phyloP scores from a whole-genome alignment of 2,113 vertebrate genomes.

The Sorex araneus region DNA sequence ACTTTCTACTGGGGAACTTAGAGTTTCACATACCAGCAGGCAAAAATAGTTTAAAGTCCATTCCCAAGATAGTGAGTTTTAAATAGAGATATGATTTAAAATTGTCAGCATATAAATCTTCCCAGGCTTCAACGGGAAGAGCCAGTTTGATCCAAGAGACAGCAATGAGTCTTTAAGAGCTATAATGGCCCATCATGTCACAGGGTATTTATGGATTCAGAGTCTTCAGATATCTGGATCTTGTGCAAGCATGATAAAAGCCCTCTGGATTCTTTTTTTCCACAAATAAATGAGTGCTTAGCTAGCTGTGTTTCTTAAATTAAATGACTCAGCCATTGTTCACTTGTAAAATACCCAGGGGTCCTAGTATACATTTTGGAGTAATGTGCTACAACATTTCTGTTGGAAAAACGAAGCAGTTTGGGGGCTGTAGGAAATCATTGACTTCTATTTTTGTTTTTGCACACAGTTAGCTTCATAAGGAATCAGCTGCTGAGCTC shows the following conservation, averaged over 20 bases:
- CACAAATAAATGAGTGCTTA: conserved; percentile 79
- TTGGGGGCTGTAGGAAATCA: conserved; percentile 72
- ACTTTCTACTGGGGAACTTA: conserved; percentile 38
- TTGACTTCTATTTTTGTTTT: conserved; percentile 74
- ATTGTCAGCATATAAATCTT: conserved; percentile 75
- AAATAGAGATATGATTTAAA: conserved; percentile 77
- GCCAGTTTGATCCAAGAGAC: conserved; percentile 75
- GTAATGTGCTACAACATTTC: conserved; percentile 74
- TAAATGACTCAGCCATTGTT: conserved; percentile 79
- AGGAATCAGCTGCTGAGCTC: conserved; percentile 63
- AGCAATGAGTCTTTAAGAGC: conserved; percentile 77
- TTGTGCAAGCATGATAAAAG: conserved; percentile 79
- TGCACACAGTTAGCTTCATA: conserved; percentile 68
- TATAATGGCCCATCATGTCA: conserved; percentile 65
- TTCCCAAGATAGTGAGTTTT: conserved; percentile 78
- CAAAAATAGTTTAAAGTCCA: conserved; percentile 72
- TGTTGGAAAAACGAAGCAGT: conserved; percentile 70
- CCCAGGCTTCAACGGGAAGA: conserved; percentile 38
- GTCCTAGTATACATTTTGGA: conserved; percentile 71
- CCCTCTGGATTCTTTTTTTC: conserved; percentile 76
- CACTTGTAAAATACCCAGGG: conserved; percentile 78
- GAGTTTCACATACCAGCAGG: conserved; percentile 56
- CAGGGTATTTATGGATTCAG: conserved; percentile 74
- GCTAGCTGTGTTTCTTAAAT: conserved; percentile 77
- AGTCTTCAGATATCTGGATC: conserved; percentile 73